Evolutionary conservation across 2,797 vertebrate species (phyloP).

Genomic region (Arrhamphus sclerolepis): DNA sequence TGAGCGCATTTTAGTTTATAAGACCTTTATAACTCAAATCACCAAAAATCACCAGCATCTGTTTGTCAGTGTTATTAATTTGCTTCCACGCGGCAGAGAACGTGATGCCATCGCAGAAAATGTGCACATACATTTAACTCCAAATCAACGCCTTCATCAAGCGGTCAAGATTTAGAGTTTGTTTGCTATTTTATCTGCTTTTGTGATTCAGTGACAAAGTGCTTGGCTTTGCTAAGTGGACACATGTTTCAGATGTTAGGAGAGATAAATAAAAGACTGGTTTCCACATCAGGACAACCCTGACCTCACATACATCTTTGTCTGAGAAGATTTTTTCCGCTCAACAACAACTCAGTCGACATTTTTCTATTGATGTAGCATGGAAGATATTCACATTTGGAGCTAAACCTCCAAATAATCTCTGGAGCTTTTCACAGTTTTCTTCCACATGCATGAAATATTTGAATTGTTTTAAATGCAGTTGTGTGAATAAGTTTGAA

Average conservation of each 20-base stretch:
- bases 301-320: not conserved
- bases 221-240: constrained; percentile 18
- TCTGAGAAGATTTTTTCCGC: not conserved
- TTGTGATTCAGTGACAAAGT: constrained; percentile 7
- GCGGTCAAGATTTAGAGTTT: not conserved
- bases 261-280: not conserved
- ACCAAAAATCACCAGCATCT: no score
- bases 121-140: not conserved
- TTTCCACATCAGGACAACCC: not conserved
- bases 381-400: no score
- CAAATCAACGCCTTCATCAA: not conserved
- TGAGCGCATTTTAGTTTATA: no score
- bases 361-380: not conserved
- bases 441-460: no score
- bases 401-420: no score
- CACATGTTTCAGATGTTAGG: constrained; percentile 23
- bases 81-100: no score
- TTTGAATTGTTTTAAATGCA: no score
- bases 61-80: no score
- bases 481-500: no score
- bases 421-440: no score
- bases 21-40: no score
- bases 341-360: not conserved
- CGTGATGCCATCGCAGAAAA: not conserved
- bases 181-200: constrained; percentile 22